These are phyloP conservation scores for Noctua fimbriata DNA, from an alignment of 2,888 invertebrate species.

Conservation along the genomic window DNA sequence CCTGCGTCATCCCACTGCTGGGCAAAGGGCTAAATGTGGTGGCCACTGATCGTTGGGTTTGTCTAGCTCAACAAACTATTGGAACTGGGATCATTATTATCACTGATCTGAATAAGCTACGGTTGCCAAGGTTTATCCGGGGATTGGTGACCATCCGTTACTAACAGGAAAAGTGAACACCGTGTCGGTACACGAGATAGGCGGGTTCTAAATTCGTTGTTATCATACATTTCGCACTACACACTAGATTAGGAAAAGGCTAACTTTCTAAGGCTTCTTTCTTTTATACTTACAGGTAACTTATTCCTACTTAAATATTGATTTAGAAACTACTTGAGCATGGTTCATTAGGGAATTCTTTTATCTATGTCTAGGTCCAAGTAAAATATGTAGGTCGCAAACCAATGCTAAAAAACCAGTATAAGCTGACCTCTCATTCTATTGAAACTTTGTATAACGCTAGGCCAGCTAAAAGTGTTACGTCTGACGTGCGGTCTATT, in stretches of 20 bases:
- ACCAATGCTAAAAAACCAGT: background rate
- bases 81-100: background rate
- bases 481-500: background rate
- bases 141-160: background rate
- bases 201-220: background rate
- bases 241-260: background rate
- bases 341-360: background rate
- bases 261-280: background rate
- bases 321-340: background rate
- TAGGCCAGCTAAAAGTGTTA: background rate
- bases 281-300: background rate
- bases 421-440: background rate
- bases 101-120: background rate
- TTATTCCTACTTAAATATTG: background rate
- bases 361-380: background rate
- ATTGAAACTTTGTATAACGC: background rate
- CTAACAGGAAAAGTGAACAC: background rate
- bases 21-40: background rate
- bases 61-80: background rate
- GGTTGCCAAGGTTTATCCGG: background rate
- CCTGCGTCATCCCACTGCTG: background rate
- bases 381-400: background rate
- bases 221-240: background rate
- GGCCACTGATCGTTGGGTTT: background rate
- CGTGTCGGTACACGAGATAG: background rate